phyloP scores from a whole-genome alignment of 2,797 vertebrate species.

The Notamacropus eugenii region DNA sequence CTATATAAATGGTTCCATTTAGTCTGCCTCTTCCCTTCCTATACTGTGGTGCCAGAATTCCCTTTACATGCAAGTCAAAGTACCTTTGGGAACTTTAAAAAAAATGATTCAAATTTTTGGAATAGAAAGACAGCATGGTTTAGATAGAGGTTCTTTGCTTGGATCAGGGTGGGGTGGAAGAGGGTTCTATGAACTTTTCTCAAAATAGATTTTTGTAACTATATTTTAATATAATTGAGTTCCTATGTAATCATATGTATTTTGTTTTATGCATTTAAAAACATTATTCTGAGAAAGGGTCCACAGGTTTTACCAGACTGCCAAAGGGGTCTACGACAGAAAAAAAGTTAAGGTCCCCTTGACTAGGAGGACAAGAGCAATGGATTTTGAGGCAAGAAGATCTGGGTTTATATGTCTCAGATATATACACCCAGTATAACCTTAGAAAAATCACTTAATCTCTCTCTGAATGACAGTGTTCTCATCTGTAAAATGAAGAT shows the following conservation, averaged over 20 bases:
- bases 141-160: neutral
- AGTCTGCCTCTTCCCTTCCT: neutral
- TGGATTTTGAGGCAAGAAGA: neutral
- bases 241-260: neutral
- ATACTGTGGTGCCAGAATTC: neutral
- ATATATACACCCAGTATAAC: neutral
- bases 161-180: no score
- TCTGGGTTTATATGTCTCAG: neutral
- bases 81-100: slow-evolving; percentile 16
- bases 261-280: neutral
- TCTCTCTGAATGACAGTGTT: neutral
- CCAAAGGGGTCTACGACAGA: neutral
- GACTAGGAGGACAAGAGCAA: neutral
- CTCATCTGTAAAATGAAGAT: neutral
- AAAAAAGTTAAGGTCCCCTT: neutral
- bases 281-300: neutral
- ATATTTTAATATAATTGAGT: neutral
- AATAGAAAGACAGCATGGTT: neutral
- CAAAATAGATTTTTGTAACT: neutral
- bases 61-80: neutral
- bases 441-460: neutral
- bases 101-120: neutral
- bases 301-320: neutral
- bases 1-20: neutral
- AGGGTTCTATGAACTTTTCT: neutral